These are phyloP conservation scores for Ellobium chinense DNA, from an alignment of 2,888 invertebrate species.

Conservation along the genomic window DNA sequence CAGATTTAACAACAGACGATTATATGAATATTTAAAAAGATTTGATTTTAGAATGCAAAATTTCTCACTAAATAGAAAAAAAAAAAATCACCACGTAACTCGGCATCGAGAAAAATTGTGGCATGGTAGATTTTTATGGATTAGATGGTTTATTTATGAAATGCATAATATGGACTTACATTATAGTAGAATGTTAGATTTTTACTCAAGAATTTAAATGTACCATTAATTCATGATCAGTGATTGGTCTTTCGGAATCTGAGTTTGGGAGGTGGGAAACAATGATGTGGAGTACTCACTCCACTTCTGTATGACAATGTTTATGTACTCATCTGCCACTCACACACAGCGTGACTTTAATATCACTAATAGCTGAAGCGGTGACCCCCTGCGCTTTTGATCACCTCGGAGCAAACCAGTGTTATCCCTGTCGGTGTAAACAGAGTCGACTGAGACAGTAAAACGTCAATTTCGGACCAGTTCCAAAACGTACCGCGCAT, in stretches of 20 bases:
- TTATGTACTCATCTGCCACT: not conserved
- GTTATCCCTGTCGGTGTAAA: not conserved
- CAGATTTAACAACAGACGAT: too few relatives aligned
- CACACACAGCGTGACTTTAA: not conserved
- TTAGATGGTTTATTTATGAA: too few relatives aligned
- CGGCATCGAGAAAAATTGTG: too few relatives aligned
- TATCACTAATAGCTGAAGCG: not conserved
- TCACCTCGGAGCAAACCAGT: not conserved
- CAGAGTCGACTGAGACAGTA: not conserved
- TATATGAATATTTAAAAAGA: too few relatives aligned
- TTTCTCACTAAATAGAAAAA: too few relatives aligned
- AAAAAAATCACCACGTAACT: too few relatives aligned
- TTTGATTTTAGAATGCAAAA: too few relatives aligned
- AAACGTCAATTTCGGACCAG: not conserved
- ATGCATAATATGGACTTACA: too few relatives aligned
- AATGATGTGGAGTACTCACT: not conserved
- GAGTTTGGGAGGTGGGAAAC: not conserved
- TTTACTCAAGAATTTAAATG: too few relatives aligned
- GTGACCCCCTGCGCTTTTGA: not conserved
- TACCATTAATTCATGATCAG: too few relatives aligned
- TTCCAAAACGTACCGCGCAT: slow-evolving; percentile 11
- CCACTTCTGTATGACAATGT: not conserved
- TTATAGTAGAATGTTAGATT: too few relatives aligned
- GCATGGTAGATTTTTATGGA: too few relatives aligned
- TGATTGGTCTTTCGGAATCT: not conserved